Percentiles rank a stretch among this genome's conserved stretches.
Conservation (phyloP, 2,888 invertebrate species). For the Drosophila buzzatii region DNA sequence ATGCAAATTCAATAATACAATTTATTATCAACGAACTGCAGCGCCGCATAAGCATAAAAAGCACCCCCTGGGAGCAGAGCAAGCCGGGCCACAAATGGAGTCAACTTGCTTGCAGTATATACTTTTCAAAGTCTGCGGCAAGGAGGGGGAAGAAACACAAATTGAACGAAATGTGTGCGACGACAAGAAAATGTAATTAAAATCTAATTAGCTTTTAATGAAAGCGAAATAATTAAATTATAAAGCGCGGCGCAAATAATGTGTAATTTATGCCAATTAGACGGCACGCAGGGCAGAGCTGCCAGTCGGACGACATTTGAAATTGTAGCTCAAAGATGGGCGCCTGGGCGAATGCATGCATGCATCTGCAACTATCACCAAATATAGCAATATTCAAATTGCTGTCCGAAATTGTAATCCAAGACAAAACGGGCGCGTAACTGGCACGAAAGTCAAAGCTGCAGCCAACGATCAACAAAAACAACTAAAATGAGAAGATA, state of each 20-base stretch:
- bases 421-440: conserved; percentile 54
- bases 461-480: not conserved
- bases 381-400: conserved; percentile 16
- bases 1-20: conserved; percentile 74
- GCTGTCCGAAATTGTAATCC: conserved; percentile 36
- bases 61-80: conserved; percentile 23
- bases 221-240: conserved; percentile 76
- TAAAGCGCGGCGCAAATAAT: conserved; percentile 70
- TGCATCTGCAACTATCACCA: conserved; percentile 2
- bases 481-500: not conserved
- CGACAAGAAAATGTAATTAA: conserved; percentile 68
- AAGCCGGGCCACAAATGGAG: conserved; percentile 39
- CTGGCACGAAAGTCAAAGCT: conserved; percentile 36
- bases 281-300: conserved; percentile 17
- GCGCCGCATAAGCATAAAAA: not conserved
- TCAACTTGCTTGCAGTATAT: conserved; percentile 31
- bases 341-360: not conserved
- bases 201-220: conserved; percentile 76
- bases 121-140: not conserved
- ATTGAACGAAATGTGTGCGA: conserved; percentile 31
- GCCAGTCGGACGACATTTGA: conserved; percentile 7
- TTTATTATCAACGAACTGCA: conserved; percentile 65
- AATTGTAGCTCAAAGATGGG: conserved; percentile 21
- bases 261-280: conserved; percentile 72
- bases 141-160: not conserved